Conservation (phyloP, 2,797 vertebrate species). For the Tadarida brasiliensis region DNA sequence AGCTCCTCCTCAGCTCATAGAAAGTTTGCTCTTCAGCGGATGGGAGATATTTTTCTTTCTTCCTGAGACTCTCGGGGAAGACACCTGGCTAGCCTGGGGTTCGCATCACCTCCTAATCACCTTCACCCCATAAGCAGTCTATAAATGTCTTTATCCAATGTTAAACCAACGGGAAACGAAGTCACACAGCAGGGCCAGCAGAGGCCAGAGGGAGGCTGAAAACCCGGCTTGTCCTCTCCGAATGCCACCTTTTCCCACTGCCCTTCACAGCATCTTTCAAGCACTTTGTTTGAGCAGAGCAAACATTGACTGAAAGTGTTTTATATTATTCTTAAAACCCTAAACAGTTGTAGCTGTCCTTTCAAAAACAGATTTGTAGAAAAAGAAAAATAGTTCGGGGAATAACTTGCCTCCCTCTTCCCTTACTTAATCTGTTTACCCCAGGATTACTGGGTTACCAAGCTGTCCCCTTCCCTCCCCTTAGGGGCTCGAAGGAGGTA, state of each 20-base stretch:
- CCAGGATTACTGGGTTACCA: constrained; percentile 33
- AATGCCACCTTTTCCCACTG: background rate
- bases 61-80: background rate
- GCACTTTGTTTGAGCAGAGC: background rate
- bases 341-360: background rate
- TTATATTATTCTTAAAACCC: constrained; percentile 6
- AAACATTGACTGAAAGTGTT: constrained; percentile 24
- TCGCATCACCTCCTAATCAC: background rate
- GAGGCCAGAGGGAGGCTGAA: background rate
- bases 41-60: background rate
- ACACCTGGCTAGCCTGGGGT: background rate
- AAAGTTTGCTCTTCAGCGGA: background rate
- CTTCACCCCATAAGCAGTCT: background rate
- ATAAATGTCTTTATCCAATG: background rate
- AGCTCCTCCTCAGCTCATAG: constrained; percentile 20
- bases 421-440: constrained; percentile 64
- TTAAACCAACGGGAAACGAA: background rate
- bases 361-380: constrained; percentile 50
- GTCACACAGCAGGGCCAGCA: background rate
- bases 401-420: constrained; percentile 37
- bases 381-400: constrained; percentile 43
- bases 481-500: background rate
- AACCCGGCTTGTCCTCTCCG: background rate
- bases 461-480: background rate
- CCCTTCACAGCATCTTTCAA: background rate